phyloP scores from a whole-genome alignment of 2,113 vertebrate genomes.

The Onychostoma macrolepis region DNA sequence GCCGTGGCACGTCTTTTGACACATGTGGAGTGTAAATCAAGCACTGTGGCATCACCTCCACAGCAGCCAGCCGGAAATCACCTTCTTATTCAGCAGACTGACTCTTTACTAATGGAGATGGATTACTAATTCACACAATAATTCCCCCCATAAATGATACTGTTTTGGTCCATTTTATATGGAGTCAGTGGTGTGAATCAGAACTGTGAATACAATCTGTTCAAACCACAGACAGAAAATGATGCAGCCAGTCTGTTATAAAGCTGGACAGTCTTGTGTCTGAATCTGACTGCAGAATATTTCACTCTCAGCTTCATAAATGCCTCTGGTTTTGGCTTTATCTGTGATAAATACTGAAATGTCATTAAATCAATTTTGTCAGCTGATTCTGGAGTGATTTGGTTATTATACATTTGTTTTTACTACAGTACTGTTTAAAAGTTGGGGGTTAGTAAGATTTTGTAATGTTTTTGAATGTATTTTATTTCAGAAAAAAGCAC shows the following conservation, averaged over 20 bases:
- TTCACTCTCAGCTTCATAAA: neutral
- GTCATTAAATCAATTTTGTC: neutral
- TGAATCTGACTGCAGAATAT: neutral
- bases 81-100: slow-evolving; percentile 55
- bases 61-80: slow-evolving; percentile 54
- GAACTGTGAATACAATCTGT: neutral
- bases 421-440: neutral
- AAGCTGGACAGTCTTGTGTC: neutral
- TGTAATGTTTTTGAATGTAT: neutral
- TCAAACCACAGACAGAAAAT: neutral
- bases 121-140: slow-evolving; percentile 57
- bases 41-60: slow-evolving; percentile 35
- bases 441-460: neutral
- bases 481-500: neutral
- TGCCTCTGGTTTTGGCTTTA: neutral
- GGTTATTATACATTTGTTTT: neutral
- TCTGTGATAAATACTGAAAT: neutral
- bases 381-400: neutral
- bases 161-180: neutral
- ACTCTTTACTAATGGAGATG: slow-evolving; percentile 52
- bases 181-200: neutral
- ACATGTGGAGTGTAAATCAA: slow-evolving; percentile 39
- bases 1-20: neutral
- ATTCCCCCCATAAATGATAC: slow-evolving; percentile 20
- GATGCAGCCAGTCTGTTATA: neutral